A percentile compares a stretch with the other conserved stretches of the same genome.
Evolutionary conservation across 2,113 vertebrate genomes (phyloP).

Genomic region (Pipra filicauda): DNA sequence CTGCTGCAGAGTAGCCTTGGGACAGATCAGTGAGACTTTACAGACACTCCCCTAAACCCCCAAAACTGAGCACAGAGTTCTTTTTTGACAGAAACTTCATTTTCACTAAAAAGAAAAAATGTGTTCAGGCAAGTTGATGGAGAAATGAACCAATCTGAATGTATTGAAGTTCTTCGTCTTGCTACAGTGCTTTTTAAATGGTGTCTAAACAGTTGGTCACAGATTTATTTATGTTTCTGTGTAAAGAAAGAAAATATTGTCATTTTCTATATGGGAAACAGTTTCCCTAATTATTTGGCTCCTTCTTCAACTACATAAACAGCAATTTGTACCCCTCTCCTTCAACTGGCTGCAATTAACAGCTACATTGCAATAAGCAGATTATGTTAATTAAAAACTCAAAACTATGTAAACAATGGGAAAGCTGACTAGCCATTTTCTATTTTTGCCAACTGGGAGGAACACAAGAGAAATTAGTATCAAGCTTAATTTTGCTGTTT

Average conservation of each 20-base stretch:
- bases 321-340: slow-evolving; percentile 66
- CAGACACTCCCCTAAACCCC: background rate
- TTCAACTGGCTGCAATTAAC: slow-evolving; percentile 66
- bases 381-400: slow-evolving; percentile 69
- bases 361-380: slow-evolving; percentile 66
- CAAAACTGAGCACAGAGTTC: background rate
- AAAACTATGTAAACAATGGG: slow-evolving; percentile 64
- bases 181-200: slow-evolving; percentile 41
- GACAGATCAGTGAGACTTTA: background rate
- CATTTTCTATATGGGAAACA: slow-evolving; percentile 53
- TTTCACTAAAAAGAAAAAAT: slow-evolving; percentile 5
- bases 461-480: slow-evolving; percentile 50
- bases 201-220: slow-evolving; percentile 54
- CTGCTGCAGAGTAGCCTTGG: background rate
- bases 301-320: slow-evolving; percentile 59
- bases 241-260: slow-evolving; percentile 54
- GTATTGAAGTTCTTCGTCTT: background rate
- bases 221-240: slow-evolving; percentile 56
- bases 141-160: slow-evolving; percentile 35
- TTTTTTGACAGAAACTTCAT: background rate
- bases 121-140: slow-evolving; percentile 4
- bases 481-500: slow-evolving; percentile 45
- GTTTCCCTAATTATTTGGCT: slow-evolving; percentile 66
- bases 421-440: slow-evolving; percentile 67
- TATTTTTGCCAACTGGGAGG: slow-evolving; percentile 62